Percentiles rank a stretch among this genome's conserved stretches.
These are phyloP conservation scores for Xanthia togata DNA, from an alignment of 2,888 invertebrate genomes.

Conservation along the genomic window DNA sequence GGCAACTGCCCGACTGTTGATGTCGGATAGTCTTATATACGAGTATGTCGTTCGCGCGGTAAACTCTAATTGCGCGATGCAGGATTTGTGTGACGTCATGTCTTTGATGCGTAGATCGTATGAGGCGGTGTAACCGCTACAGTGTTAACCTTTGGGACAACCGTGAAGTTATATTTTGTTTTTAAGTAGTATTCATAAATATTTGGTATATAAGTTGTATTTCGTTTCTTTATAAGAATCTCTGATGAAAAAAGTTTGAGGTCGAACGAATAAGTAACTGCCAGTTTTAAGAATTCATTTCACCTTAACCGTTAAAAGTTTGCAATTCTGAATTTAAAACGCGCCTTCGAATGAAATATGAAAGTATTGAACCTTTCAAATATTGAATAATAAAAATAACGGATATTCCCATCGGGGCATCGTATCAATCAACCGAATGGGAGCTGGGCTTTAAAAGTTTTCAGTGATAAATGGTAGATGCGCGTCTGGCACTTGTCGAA, in stretches of 20 bases:
- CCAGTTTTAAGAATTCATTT: background rate
- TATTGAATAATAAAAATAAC: conserved; percentile 26
- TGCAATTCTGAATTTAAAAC: conserved; percentile 21
- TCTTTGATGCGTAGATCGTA: too few species aligned
- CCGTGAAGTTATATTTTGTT: too few species aligned
- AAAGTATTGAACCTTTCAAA: conserved; percentile 31
- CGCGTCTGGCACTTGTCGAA: conserved; percentile 52
- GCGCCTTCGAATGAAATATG: conserved; percentile 21
- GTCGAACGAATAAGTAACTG: background rate
- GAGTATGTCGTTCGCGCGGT: too few species aligned
- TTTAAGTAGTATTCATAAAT: background rate
- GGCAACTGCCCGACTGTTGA: too few species aligned
- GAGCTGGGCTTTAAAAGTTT: conserved; percentile 56
- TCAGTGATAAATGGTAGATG: conserved; percentile 55
- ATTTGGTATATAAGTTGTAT: background rate
- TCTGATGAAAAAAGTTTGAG: background rate
- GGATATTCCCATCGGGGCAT: conserved; percentile 23
- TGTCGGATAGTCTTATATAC: too few species aligned
- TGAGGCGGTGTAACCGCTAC: too few species aligned
- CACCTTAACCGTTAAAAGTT: conserved; percentile 15
- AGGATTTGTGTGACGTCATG: too few species aligned
- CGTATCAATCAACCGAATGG: conserved; percentile 58
- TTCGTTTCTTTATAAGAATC: background rate
- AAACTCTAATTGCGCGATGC: too few species aligned
- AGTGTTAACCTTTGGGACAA: too few species aligned